Base-by-base conservation (phyloP, 1,140 invertebrate species). In the Drosophila sp. region DNA sequence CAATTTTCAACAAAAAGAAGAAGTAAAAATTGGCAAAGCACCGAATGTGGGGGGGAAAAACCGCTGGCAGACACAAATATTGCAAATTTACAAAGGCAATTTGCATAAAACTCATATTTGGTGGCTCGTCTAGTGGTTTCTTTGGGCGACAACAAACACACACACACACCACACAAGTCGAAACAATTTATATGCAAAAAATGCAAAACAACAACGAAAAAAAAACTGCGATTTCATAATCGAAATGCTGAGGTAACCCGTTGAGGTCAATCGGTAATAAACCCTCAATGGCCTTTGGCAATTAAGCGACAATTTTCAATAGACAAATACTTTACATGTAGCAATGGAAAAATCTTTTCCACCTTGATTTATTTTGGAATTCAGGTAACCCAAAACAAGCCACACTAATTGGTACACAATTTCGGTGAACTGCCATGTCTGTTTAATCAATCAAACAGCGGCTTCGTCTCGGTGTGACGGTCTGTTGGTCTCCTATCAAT, bases 31-130 rank as follows among this genome's bases (percentile, higher is more conserved):
- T 44, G 55, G 65, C 50, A 2, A 41, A 8, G 38, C 32, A 10
- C 1, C 1, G 38, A 47, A 40, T 44, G 2, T 11, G 6, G 1
- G 0, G 10, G 47, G 66, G 65, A 64, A 86, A 86, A 76, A 70
- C 35, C 82, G 82, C 77, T 83, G 7, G 67, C 73, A 81, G 79
- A 76, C 73, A 80, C 80, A 87, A 74, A 85, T 85, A 85, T 85
- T 73, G 71, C 80, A 84, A 86, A 87, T 86, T 86, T 79, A 70
- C 78, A 71, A 82, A 83, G 44, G 84, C 76, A 83, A 87, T 87
- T 87, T 87, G 84, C 83, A 87, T 87, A 87, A 87, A 89, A 87
- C 76, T 87, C 83, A 87, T 83, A 89, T 87, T 73, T 61, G 47
- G 27, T 70, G 57, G 50, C 80, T 75, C 79, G 80, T 82, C 41